Evolutionary conservation across 2,113 vertebrate species (phyloP).

Genomic region (Erythrocercus mccallii): DNA sequence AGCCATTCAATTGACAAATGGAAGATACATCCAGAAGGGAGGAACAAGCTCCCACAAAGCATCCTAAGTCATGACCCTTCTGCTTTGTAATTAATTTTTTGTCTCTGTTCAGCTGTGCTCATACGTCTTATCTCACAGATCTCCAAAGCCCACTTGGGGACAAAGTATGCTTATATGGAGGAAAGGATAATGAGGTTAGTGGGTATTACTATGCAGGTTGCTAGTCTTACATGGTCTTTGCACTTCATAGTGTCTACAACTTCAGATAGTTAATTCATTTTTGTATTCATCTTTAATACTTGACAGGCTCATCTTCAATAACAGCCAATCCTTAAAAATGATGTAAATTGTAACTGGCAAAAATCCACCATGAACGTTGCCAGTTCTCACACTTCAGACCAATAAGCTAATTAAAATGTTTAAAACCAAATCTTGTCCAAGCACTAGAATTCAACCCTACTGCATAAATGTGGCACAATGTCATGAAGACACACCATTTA

Average conservation of each 20-base stretch:
- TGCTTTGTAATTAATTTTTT: background rate
- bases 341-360: background rate
- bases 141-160: background rate
- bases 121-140: background rate
- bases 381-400: background rate
- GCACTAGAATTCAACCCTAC: background rate
- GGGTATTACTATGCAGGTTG: background rate
- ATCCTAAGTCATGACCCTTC: background rate
- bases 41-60: background rate
- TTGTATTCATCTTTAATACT: background rate
- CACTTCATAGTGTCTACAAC: background rate
- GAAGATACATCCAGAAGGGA: background rate
- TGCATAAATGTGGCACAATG: background rate
- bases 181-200: background rate
- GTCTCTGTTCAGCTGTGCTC: background rate
- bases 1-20: background rate
- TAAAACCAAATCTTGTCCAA: background rate
- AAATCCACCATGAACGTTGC: background rate
- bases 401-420: constrained; percentile 27
- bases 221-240: background rate
- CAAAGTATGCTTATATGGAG: background rate
- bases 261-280: background rate
- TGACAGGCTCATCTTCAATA: background rate
- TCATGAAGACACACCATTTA: background rate
- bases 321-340: background rate